Percentiles rank a stretch among this genome's conserved stretches.
Evolutionary conservation across 2,888 invertebrate species (phyloP).

Genomic region (Platypus cylindrus): DNA sequence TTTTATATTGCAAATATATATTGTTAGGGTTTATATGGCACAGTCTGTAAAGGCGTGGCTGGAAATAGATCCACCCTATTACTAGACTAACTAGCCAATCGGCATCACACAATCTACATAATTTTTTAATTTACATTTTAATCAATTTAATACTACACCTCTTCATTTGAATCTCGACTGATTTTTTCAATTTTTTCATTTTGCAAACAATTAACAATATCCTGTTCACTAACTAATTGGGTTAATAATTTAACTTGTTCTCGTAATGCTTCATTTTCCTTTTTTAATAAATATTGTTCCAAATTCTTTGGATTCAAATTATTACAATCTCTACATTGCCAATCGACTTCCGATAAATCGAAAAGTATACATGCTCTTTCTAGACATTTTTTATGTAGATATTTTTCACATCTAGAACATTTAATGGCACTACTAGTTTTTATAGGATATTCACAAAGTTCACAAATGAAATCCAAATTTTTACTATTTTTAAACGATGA

Average conservation of each 20-base stretch:
- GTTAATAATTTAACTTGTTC: slow-evolving; percentile 19
- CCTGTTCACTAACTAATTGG: slow-evolving; percentile 19
- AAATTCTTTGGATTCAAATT: slow-evolving; percentile 12
- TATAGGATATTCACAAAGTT: slow-evolving; percentile 16
- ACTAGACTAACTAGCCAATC: no score
- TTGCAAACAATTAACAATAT: slow-evolving; percentile 20
- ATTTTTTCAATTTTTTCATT: slow-evolving; percentile 15
- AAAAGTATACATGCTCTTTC: slow-evolving; percentile 19
- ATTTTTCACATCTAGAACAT: slow-evolving; percentile 18
- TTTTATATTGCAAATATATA: no score
- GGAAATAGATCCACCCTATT: no score
- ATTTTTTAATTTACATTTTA: no score
- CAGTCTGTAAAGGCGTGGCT: no score
- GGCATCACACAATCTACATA: no score
- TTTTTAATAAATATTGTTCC: slow-evolving; percentile 15
- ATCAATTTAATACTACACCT: no score
- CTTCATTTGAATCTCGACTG: no score
- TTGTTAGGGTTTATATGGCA: no score
- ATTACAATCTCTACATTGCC: slow-evolving; percentile 19
- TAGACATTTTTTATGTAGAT: slow-evolving; percentile 20
- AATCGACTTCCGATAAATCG: slow-evolving; percentile 15
- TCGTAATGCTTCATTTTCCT: slow-evolving; percentile 19
- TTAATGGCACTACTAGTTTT: slow-evolving; percentile 21
- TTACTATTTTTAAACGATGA: no score
- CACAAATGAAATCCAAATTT: no score